A percentile compares a stretch with the other conserved stretches of the same genome.
These are phyloP conservation scores for Asteroscopus sphinx DNA, from an alignment of 2,888 invertebrate species.

Conservation along the genomic window DNA sequence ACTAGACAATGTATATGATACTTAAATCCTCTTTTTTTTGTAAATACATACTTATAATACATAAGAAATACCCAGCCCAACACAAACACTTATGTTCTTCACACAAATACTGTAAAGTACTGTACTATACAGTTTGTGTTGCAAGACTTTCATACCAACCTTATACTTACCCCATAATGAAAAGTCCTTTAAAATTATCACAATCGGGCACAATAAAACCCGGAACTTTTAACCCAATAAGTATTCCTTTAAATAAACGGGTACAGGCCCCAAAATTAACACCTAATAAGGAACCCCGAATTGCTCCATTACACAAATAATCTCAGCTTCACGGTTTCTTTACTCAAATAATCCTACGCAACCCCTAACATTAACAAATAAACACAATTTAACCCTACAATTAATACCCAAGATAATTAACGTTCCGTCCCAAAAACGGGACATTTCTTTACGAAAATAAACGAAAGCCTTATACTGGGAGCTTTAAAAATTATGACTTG, in stretches of 20 bases:
- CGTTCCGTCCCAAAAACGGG: conserved; percentile 23
- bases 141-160: no score
- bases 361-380: conserved; percentile 51
- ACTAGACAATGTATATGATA: no score
- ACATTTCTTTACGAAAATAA: conserved; percentile 57
- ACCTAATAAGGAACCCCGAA: conserved; percentile 52
- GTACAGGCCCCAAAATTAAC: conserved; percentile 45
- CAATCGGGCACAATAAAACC: conserved; percentile 3
- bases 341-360: conserved; percentile 41
- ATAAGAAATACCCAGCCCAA: no score
- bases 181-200: conserved; percentile 13
- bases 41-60: no score
- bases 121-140: no score
- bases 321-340: conserved; percentile 48
- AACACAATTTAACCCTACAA: conserved; percentile 51
- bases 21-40: no score
- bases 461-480: conserved; percentile 42
- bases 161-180: no score
- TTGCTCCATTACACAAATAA: conserved; percentile 52
- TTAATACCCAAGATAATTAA: conserved; percentile 56
- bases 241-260: conserved; percentile 34
- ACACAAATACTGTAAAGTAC: no score
- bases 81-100: no score
- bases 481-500: conserved; percentile 82
- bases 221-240: conserved; percentile 43